A percentile compares a stretch with the other conserved stretches of the same genome.
Evolutionary conservation across 1,140 invertebrate genomes (phyloP).

Genomic region (Aricia agestis): DNA sequence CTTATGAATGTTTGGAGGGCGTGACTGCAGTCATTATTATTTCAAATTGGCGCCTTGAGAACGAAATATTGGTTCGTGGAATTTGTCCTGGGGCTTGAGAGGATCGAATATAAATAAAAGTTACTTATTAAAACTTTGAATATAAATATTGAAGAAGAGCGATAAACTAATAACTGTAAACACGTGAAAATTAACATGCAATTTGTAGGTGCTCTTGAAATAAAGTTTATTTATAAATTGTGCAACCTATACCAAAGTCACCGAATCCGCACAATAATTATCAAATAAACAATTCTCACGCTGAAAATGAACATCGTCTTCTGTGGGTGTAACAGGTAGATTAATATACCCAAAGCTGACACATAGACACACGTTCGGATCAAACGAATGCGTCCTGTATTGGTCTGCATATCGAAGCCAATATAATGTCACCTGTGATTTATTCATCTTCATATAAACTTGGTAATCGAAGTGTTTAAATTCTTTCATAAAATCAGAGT

Average conservation of each 20-base stretch:
- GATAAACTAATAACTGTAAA: background rate
- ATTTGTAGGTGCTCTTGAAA: background rate
- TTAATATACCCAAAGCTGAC: conserved; percentile 29
- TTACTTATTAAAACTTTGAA: too few relatives aligned
- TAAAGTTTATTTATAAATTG: background rate
- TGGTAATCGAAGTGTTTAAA: background rate
- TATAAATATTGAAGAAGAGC: too few relatives aligned
- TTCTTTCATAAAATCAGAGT: background rate
- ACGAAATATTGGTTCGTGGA: background rate
- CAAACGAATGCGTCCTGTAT: background rate
- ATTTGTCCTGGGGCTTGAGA: background rate
- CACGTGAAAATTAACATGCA: background rate
- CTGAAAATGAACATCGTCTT: conserved; percentile 46
- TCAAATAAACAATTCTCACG: conserved; percentile 27
- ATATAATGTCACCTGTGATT: background rate
- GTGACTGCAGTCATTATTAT: background rate
- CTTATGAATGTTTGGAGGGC: background rate
- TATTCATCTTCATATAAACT: background rate
- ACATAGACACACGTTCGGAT: conserved; percentile 20
- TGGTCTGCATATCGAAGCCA: conserved; percentile 4
- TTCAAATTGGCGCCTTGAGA: background rate
- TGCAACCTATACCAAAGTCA: conserved; percentile 26
- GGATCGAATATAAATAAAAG: background rate
- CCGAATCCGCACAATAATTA: conserved; percentile 31
- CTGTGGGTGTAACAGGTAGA: conserved; percentile 29